Percentiles rank a stretch among this genome's conserved stretches.
phyloP scores from a whole-genome alignment of 2,888 invertebrate genomes.

The Drosophila imparisetae region DNA sequence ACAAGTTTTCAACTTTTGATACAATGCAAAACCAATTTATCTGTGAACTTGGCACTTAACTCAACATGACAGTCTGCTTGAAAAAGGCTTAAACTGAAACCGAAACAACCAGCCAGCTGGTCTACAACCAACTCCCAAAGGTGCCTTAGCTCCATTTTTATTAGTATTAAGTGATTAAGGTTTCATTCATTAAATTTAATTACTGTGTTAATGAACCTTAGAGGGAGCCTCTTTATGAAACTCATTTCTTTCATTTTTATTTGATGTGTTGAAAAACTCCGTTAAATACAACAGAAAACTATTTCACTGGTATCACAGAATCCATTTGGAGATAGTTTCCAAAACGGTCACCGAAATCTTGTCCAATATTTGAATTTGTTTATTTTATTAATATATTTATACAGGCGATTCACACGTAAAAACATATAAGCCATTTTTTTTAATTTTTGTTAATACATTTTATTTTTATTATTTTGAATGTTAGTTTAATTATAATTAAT shows the following conservation, averaged over 20 bases:
- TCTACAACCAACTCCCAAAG: constrained; percentile 13
- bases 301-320: neutral
- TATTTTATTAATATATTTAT: neutral
- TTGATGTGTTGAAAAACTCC: neutral
- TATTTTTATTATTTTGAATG: neutral
- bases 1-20: constrained; percentile 56
- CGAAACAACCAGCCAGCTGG: constrained; percentile 26
- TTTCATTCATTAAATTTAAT: neutral
- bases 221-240: neutral
- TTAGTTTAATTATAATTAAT: neutral
- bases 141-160: no score
- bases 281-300: neutral
- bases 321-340: neutral
- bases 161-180: neutral
- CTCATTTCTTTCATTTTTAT: neutral
- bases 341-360: neutral
- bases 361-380: neutral
- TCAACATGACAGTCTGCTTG: constrained; percentile 31
- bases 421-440: neutral
- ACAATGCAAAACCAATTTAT: constrained; percentile 47
- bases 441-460: neutral
- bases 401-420: neutral
- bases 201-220: neutral
- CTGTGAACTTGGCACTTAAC: constrained; percentile 37
- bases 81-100: constrained; percentile 33